A percentile compares a stretch with the other conserved stretches of the same genome.
Conservation (phyloP, 2,888 invertebrate species). For the Leistus spinibarbis region DNA sequence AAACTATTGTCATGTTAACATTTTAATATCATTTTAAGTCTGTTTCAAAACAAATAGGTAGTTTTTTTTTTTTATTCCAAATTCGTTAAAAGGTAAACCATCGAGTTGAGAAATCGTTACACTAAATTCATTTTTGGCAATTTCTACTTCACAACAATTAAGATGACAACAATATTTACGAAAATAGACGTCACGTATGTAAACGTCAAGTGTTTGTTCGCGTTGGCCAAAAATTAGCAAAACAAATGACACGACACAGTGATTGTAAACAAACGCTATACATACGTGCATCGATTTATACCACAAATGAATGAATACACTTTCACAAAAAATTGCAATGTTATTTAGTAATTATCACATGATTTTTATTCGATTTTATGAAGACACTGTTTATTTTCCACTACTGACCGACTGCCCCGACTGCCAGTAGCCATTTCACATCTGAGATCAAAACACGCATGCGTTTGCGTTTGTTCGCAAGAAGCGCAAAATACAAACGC, state of each 20-base stretch:
- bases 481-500: slow-evolving; percentile 34
- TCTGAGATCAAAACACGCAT: slow-evolving; percentile 11
- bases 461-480: slow-evolving; percentile 18
- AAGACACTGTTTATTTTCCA: slow-evolving; percentile 42
- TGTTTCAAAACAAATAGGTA: neutral
- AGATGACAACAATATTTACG: neutral
- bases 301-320: slow-evolving; percentile 26
- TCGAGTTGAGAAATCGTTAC: neutral
- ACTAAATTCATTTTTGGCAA: neutral
- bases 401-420: slow-evolving; percentile 53
- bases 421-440: slow-evolving; percentile 50
- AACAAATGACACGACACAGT: slow-evolving; percentile 29
- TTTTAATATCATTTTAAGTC: neutral
- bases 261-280: slow-evolving; percentile 15
- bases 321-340: slow-evolving; percentile 33
- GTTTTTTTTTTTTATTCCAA: neutral
- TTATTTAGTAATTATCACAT: slow-evolving; percentile 45
- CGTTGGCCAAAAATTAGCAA: slow-evolving; percentile 35
- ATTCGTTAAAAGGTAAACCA: neutral
- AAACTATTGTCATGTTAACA: neutral
- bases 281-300: slow-evolving; percentile 27
- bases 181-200: slow-evolving; percentile 20
- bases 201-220: slow-evolving; percentile 32
- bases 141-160: neutral
- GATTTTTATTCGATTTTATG: slow-evolving; percentile 42